These are phyloP conservation scores for Melieria omissa DNA, from an alignment of 2,888 invertebrate species.

Conservation along the genomic window DNA sequence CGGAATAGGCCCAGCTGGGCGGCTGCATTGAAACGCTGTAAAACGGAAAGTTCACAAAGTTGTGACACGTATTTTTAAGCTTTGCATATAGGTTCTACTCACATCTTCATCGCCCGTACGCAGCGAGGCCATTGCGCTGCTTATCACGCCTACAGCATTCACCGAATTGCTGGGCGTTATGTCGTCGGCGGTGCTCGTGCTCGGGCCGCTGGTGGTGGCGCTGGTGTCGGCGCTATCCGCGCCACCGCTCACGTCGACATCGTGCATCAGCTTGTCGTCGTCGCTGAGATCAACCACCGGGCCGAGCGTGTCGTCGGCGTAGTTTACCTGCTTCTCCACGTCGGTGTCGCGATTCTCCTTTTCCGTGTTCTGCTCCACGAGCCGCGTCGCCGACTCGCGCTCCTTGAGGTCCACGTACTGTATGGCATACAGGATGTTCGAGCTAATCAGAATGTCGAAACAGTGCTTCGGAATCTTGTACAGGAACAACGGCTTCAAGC, in stretches of 20 bases:
- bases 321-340: constrained; percentile 50
- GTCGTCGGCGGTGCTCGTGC: constrained; percentile 39
- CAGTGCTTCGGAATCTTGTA: constrained; percentile 76
- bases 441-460: constrained; percentile 74
- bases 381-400: constrained; percentile 34
- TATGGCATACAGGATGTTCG: constrained; percentile 74
- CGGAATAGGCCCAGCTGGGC: constrained; percentile 62
- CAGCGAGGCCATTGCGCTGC: constrained; percentile 65
- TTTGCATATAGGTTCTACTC: not conserved
- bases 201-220: constrained; percentile 39
- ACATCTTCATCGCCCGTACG: constrained; percentile 64
- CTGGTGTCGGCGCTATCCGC: constrained; percentile 39
- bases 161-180: constrained; percentile 55
- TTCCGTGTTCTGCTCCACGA: constrained; percentile 48
- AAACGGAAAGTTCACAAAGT: constrained; percentile 5
- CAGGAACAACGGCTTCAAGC: constrained; percentile 74
- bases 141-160: constrained; percentile 65
- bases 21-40: constrained; percentile 59
- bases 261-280: constrained; percentile 21
- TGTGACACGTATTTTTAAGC: not conserved
- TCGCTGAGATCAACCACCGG: constrained; percentile 21
- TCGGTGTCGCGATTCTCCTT: constrained; percentile 54
- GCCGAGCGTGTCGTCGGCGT: constrained; percentile 24
- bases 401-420: constrained; percentile 66
- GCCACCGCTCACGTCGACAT: constrained; percentile 25